phyloP scores from a whole-genome alignment of 2,888 invertebrate species.

The Habrosyne pyritoides region DNA sequence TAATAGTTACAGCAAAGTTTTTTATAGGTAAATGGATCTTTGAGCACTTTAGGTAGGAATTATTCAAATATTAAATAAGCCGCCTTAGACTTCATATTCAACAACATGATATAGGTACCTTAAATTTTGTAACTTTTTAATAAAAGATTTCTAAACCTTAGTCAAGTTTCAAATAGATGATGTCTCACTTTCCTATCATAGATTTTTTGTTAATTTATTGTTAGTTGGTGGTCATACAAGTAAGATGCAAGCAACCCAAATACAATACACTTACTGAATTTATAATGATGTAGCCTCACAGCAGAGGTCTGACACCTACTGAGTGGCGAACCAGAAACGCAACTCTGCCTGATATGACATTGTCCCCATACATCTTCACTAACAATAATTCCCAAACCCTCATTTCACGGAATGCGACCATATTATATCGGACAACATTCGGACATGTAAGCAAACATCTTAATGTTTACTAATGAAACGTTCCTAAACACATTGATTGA shows the following conservation, averaged over 20 bases:
- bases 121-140: no score
- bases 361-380: constrained; percentile 57
- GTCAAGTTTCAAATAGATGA: constrained; percentile 32
- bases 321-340: constrained; percentile 47
- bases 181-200: constrained; percentile 50
- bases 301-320: constrained; percentile 65
- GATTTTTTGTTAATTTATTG: constrained; percentile 30
- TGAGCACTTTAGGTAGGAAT: no score
- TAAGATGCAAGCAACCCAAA: constrained; percentile 35
- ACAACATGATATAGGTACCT: no score
- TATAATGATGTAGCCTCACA: constrained; percentile 59
- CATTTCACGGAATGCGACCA: constrained; percentile 74
- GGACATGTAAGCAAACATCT: constrained; percentile 83
- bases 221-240: constrained; percentile 36
- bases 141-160: no score
- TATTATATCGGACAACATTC: constrained; percentile 70
- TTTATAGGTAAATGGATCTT: no score
- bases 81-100: no score
- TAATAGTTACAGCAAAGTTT: no score
- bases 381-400: constrained; percentile 66
- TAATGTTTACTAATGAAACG: constrained; percentile 84
- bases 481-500: constrained; percentile 81
- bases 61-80: no score
- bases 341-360: constrained; percentile 44
- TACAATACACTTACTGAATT: constrained; percentile 45